Base-by-base conservation (phyloP, 1,140 invertebrate species). In the Eubasilissa regina region DNA sequence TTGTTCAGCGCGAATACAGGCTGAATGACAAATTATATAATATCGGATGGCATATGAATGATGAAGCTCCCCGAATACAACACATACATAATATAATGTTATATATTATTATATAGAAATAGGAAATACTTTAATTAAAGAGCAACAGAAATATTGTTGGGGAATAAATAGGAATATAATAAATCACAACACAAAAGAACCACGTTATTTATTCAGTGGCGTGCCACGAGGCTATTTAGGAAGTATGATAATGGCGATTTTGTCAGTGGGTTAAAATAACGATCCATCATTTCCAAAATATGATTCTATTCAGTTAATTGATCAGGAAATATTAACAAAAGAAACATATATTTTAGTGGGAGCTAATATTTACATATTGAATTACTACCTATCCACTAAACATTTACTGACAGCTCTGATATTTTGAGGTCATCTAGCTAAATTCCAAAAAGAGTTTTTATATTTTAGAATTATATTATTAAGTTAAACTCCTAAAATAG, bases 271-370 rank as follows among this genome's bases (percentile, higher is more conserved):
- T 64, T 64, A 64, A 64, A 11, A 64, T 64, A 64, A 64, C 60
- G 19, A 64, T 64, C 60, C 60, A 35, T 64, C 60, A 64, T 64
- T 64, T 35, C 60, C 8, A 64, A 64, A 64, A 64, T 64, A 64
- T 64, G 35, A 35, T 64, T 64, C 60, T 64, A 64, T 64, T 64
- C 60, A 21, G 60, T 64, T 64, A 64, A 64, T 64, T 64, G 60
- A 64, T 64, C 60, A 64, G 60, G 60, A 64, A 64, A 64, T 64
- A 13, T 35, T n/a, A 1, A 64, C 60, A 64, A 64, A 43, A 43
- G 60, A 43, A 13, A 15, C n/a, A 15, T 51, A 15, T 3, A 51
- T 51, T 51, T 51, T 51, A 15, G 48, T 51, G n/a, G 48, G 8
- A 15, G 8, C n/a, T 51, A 51, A 35, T 51, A 51, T 51, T 51